Evolutionary conservation across 2,797 vertebrate species (phyloP), one percentile per base, ranked within the genome.

Genomic region (Sebastes kiyomatsui): DNA sequence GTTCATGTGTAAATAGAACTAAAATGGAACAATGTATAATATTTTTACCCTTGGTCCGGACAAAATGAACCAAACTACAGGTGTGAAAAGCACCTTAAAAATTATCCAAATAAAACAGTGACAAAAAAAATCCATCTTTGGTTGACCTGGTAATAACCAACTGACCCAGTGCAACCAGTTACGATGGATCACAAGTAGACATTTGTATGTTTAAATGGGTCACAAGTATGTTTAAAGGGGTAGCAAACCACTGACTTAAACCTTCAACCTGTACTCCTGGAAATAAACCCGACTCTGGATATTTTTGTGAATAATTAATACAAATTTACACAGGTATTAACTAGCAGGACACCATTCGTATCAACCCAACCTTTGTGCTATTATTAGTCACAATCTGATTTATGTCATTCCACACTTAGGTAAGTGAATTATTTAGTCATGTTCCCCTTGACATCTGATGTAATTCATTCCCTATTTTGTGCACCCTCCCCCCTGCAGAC

Each of bases 401-500:
- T 91, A 93, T 89, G 91, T 87, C 92, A 90, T 86, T 92, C 83
- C 85, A 90, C 91, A 92, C 87, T 77, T 82, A 64, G 83, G 77
- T 93, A 91, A 92, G 83, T 83, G 54, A 93, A 94, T 94, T 90
- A 92, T 93, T 92, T 79, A 77, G 82, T 80, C 86, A 73, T 84
- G 90, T 90, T 91, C 85, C 64, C 58, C 60, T 72, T 89, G 92
- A 91, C 89, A 91, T 93, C 88, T 91, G 73, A 81, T 90, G 86
- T 84, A 86, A 93, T 92, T 94, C 79, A 88, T 90, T 93, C 91
- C 91, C 64, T 87, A 3, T 80, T 82, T 74, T 68, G 77, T 74
- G 64, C 84, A 18, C 67, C 78, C 77, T 78, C 85, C 73, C 71
- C 74, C 65, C 80, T 62, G 66, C 56, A 80, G 84, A 92, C 74